These are phyloP conservation scores for Trichonephila inaurata DNA, from an alignment of 1,140 invertebrate species.

Conservation along the genomic window DNA sequence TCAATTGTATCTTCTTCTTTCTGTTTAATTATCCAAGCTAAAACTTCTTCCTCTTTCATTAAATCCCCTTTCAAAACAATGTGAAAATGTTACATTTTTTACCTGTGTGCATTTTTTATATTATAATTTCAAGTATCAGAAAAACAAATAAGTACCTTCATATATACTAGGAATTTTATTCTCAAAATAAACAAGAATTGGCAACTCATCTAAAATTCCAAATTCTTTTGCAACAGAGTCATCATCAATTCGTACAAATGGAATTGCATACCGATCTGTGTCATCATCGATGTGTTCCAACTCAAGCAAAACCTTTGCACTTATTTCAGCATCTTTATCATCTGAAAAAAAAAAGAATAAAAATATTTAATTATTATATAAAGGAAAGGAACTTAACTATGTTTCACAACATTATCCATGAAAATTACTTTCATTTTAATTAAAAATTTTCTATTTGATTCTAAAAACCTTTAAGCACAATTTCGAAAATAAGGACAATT, in stretches of 20 bases:
- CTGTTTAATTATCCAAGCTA: slow-evolving; percentile 94
- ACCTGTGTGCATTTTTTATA: no score
- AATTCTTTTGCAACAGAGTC: slow-evolving; percentile 79
- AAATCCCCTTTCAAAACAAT: slow-evolving; percentile 85
- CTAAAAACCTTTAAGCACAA: no score
- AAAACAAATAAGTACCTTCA: slow-evolving; percentile 73
- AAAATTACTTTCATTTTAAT: no score
- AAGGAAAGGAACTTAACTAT: no score
- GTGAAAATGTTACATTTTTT: not conserved
- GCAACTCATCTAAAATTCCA: slow-evolving; percentile 78
- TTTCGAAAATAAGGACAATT: no score
- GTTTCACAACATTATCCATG: no score
- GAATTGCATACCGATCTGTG: slow-evolving; percentile 78
- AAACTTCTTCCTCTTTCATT: slow-evolving; percentile 94
- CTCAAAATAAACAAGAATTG: slow-evolving; percentile 79
- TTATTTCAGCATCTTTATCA: slow-evolving; percentile 79
- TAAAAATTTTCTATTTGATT: no score
- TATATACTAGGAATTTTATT: slow-evolving; percentile 79
- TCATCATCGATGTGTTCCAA: slow-evolving; percentile 81
- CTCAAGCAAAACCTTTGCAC: slow-evolving; percentile 79
- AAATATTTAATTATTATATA: not conserved
- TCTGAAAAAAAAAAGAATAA: slow-evolving; percentile 77
- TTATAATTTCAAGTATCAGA: no score
- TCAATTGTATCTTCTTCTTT: slow-evolving; percentile 95
- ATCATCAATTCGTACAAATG: slow-evolving; percentile 80